These are phyloP conservation scores for Podarcis muralis DNA, from an alignment of 2,113 vertebrate genomes.

Conservation along the genomic window DNA sequence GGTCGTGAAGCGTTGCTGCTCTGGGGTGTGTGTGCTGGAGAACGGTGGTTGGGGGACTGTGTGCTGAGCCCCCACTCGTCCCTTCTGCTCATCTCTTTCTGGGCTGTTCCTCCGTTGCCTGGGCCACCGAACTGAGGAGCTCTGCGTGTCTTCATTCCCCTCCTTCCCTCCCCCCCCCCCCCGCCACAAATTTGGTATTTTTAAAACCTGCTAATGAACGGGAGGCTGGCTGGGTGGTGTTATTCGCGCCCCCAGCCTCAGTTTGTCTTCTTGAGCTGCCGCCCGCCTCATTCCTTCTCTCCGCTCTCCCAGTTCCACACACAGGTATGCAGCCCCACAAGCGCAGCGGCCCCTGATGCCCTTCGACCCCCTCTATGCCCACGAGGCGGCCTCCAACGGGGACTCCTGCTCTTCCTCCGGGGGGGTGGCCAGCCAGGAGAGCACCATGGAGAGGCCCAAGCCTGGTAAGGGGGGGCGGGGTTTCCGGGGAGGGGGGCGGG, in stretches of 20 bases:
- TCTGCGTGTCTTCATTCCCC: not conserved
- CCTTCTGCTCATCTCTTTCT: too few relatives aligned
- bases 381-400: conserved; percentile 82
- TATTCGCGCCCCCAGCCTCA: not conserved
- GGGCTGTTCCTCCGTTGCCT: not conserved
- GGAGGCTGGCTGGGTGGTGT: not conserved
- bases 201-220: not conserved
- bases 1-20: not conserved
- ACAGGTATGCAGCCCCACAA: conserved; percentile 73
- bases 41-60: not conserved
- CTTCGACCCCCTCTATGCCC: conserved; percentile 79
- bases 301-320: not conserved
- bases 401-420: conserved; percentile 84
- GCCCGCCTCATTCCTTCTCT: too few relatives aligned
- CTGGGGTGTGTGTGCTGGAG: too few relatives aligned
- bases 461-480: conserved; percentile 74
- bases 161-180: not conserved
- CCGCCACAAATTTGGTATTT: not conserved
- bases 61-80: not conserved
- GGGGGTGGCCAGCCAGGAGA: conserved; percentile 86
- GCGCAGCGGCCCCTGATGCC: conserved; percentile 75
- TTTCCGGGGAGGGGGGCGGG: not conserved
- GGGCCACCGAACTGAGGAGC: not conserved
- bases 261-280: not conserved
- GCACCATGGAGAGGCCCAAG: conserved; percentile 88